These are phyloP conservation scores for Sebastiscus albofasciatus DNA, from an alignment of 2,797 vertebrate genomes.

Conservation along the genomic window DNA sequence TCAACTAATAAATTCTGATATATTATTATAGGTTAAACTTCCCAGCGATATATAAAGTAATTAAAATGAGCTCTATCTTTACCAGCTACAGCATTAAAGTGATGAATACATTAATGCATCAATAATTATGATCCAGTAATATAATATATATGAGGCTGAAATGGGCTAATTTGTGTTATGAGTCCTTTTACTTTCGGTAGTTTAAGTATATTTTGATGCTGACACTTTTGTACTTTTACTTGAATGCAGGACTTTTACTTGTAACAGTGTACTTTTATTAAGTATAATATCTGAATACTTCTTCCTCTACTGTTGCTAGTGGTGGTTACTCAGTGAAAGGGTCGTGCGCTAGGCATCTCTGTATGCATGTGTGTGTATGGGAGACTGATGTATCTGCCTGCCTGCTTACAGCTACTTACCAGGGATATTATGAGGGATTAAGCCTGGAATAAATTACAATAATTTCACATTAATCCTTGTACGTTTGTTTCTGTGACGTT, in stretches of 20 bases:
- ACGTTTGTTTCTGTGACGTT: conserved; percentile 71
- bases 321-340: neutral
- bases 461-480: conserved; percentile 79
- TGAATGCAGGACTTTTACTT: neutral
- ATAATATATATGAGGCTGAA: neutral
- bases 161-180: neutral
- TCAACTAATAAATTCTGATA: neutral
- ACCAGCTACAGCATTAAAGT: neutral
- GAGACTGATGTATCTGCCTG: conserved; percentile 42
- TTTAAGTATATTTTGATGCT: neutral
- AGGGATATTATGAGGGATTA: conserved; percentile 74
- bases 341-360: neutral
- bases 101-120: neutral
- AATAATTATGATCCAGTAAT: neutral
- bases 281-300: neutral
- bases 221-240: neutral
- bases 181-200: neutral
- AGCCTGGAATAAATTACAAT: conserved; percentile 81
- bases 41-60: neutral
- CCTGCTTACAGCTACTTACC: conserved; percentile 71
- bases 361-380: neutral
- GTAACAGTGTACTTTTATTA: neutral
- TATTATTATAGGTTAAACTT: neutral
- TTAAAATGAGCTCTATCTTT: neutral
- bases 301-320: neutral